Evolutionary conservation across 2,797 vertebrate species (phyloP).

Genomic region (Pseudochirops corinnae): DNA sequence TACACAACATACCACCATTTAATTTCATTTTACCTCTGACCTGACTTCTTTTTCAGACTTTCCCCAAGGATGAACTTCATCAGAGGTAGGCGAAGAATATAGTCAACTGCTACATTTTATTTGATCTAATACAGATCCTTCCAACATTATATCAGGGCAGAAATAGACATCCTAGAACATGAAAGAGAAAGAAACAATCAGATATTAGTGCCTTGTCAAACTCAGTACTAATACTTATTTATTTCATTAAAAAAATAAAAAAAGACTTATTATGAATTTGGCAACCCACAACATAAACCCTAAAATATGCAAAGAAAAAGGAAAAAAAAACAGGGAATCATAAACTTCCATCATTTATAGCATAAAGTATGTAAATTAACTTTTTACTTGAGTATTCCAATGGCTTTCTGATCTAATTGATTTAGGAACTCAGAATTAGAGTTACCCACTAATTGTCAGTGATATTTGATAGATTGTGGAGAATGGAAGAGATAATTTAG

Average conservation of each 20-base stretch:
- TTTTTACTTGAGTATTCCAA: neutral
- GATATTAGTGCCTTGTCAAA: neutral
- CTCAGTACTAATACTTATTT: neutral
- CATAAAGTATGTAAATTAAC: neutral
- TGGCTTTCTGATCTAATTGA: neutral
- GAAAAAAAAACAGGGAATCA: neutral
- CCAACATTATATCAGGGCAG: neutral
- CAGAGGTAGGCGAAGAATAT: neutral
- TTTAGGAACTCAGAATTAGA: neutral
- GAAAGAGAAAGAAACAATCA: neutral
- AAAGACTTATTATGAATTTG: neutral
- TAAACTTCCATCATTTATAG: neutral
- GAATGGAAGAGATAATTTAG: neutral
- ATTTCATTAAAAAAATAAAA: neutral
- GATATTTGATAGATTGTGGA: neutral
- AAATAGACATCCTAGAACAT: neutral
- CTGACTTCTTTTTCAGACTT: neutral
- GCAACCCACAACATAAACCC: neutral
- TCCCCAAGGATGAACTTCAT: neutral
- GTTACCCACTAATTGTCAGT: neutral
- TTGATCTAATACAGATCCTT: fast-evolving
- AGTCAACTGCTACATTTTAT: neutral
- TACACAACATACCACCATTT: neutral
- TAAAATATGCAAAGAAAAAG: neutral
- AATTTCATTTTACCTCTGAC: neutral